phyloP scores from a whole-genome alignment of 2,888 invertebrate genomes.

The Callinectes sapidus region DNA sequence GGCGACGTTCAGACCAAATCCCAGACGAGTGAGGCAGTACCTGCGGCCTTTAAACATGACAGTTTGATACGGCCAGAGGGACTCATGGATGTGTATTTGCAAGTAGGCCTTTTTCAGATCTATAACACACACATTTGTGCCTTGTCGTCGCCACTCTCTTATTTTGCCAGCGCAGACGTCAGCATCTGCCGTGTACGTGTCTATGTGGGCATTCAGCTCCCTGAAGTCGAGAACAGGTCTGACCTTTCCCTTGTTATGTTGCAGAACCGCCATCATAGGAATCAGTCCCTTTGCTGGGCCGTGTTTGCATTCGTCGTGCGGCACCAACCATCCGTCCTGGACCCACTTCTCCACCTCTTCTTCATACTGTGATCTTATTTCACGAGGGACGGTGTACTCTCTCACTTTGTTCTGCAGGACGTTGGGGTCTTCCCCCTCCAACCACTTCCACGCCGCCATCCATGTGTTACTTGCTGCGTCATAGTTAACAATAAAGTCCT shows the following conservation, averaged over 20 bases:
- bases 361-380: not conserved
- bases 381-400: not conserved
- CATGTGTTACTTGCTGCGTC: not conserved
- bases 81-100: constrained; percentile 39
- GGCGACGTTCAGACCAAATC: constrained; percentile 42
- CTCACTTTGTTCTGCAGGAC: constrained; percentile 22
- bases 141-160: too few species aligned
- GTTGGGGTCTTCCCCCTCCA: constrained; percentile 18
- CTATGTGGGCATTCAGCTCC: constrained; percentile 13
- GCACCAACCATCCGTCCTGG: constrained; percentile 19
- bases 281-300: constrained; percentile 19
- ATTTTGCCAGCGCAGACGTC: constrained; percentile 43
- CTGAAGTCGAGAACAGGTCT: constrained; percentile 48
- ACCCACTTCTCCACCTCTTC: not conserved
- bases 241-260: constrained; percentile 47
- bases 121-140: constrained; percentile 34
- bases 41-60: constrained; percentile 3
- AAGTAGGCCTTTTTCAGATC: constrained; percentile 47
- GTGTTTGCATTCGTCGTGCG: not conserved
- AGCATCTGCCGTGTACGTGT: constrained; percentile 29
- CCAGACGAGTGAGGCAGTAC: constrained; percentile 29
- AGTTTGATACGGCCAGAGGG: constrained; percentile 54
- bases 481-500: constrained; percentile 23
- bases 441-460: too few species aligned
- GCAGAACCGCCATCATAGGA: constrained; percentile 57